Evolutionary conservation across 2,113 vertebrate species (phyloP), one percentile per base, ranked within the genome.

Genomic region (Salvelinus alpinus): DNA sequence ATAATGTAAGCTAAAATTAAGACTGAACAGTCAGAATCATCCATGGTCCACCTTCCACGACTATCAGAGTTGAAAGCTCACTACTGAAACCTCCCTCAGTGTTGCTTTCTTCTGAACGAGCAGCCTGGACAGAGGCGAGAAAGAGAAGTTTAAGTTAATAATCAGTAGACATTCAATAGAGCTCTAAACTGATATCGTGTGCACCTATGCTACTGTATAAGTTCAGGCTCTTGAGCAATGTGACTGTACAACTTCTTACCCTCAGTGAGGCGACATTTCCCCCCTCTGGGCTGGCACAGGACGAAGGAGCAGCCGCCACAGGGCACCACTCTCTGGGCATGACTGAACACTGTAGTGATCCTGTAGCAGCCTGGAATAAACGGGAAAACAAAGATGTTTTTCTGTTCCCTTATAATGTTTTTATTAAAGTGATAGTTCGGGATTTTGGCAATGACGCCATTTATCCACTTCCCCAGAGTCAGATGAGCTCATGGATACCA

Each of bases 321-420:
- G 8, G 91, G 86, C 38, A 94, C 92, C 31, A 92, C 93, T 1
- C 90, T 91, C 84, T 94, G 94, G 2, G 93, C 82, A 64, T 94
- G 94, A 79, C 94, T 94, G 83, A 93, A 94, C 84, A 94, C 88
- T 9, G 92, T 94, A 47, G 89, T 92, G 88, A 94, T 94, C 80
- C 79, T 91, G 78, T 93, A 94, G 80, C 94, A 94, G 76, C 91
- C 94, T 94, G 80, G 0, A 22, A 3, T 44, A 44, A 44, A 44
- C 9, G 16, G 14, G 16, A 5, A 16, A 54, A 44, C 38, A 44
- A 44, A 44, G 0, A 44, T 44, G 38, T 44, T 44, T 44, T 44
- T 44, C 38, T 44, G 9, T 44, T 44, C 38, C 38, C 9, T 44
- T 44, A 44, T 44, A 9, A 38, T 38, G 34, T 38, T 38, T 38